Evolutionary conservation across 2,113 vertebrate genomes (phyloP), one percentile per base, ranked within the genome.

Genomic region (Misgurnus anguillicaudatus): DNA sequence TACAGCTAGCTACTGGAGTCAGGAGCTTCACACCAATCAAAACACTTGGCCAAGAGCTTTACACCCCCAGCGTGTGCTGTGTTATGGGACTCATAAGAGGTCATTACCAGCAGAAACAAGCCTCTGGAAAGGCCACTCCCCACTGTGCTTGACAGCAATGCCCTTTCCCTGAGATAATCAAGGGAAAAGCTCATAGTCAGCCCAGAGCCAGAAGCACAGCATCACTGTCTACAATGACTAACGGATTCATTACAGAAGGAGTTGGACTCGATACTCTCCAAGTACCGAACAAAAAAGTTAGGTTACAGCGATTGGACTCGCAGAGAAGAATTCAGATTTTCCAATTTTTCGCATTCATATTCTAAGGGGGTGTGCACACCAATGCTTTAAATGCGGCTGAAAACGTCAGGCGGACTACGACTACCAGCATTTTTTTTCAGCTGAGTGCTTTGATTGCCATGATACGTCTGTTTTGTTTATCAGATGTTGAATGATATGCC

Each of bases 91-190:
- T 55, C 31, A 31, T 17, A 4, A 47, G 39, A 77, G 62, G 57
- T 80, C 67, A 57, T 68, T 83, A 69, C 57, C 68, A 73, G 62
- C 31, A 67, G 62, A 69, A 65, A 76, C 51, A 71, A 57, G 36
- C 55, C n/a, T 51, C 3, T 66, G 57, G 53, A 51, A 41, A n/a
- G 45, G n/a, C 67, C 65, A 55, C 61, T 42, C 64, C 63, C 48
- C 72, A 70, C 68, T 48, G 62, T 42, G 64, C 53, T 62, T 55
- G 77, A 76, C 70, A 77, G 79, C 69, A 57, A 17, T 78, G 79
- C 39, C 76, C 78, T 86, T 85, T 87, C 48, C 62, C 65, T 31
- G 36, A 78, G 79, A 39, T 83, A 81, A 82, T 82, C 66, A 82
- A 83, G 80, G 72, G 62, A 71, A 83, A 82, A 84, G 81, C 82